Evolutionary conservation across 1,140 invertebrate genomes (phyloP).

Genomic region (Temnothorax longispinosus): DNA sequence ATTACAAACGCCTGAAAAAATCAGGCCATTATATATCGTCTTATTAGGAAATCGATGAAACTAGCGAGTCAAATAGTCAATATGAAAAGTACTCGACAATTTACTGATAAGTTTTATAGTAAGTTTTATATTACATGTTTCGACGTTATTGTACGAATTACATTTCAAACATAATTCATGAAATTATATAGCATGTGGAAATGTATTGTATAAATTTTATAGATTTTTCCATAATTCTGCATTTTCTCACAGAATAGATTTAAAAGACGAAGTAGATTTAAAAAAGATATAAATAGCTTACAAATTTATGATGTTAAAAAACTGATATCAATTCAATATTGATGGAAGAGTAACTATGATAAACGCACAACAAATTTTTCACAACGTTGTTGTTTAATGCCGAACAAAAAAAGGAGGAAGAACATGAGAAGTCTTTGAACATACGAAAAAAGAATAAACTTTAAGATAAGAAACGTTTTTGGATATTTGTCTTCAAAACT

Average conservation of each 20-base stretch:
- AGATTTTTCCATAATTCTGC: neutral
- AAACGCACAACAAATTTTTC: neutral
- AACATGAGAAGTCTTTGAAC: neutral
- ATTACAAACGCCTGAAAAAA: neutral
- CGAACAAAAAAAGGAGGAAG: neutral
- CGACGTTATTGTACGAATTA: neutral
- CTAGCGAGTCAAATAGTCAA: neutral
- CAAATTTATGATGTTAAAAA: neutral
- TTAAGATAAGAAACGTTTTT: neutral
- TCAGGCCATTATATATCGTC: neutral
- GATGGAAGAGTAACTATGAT: neutral
- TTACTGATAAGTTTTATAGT: neutral
- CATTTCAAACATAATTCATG: neutral
- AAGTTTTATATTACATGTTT: neutral
- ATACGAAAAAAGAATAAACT: neutral
- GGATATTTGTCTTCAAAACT: neutral
- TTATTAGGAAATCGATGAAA: constrained; percentile 37
- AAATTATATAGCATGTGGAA: neutral
- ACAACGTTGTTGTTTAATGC: neutral
- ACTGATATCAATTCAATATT: neutral
- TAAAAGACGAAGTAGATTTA: neutral
- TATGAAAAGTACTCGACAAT: neutral
- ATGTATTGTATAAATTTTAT: neutral
- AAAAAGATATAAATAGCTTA: neutral
- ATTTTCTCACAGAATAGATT: neutral